Evolutionary conservation across 1,140 invertebrate species (phyloP), one percentile per base, ranked within the genome.

Genomic region (Psilanteris sp.): DNA sequence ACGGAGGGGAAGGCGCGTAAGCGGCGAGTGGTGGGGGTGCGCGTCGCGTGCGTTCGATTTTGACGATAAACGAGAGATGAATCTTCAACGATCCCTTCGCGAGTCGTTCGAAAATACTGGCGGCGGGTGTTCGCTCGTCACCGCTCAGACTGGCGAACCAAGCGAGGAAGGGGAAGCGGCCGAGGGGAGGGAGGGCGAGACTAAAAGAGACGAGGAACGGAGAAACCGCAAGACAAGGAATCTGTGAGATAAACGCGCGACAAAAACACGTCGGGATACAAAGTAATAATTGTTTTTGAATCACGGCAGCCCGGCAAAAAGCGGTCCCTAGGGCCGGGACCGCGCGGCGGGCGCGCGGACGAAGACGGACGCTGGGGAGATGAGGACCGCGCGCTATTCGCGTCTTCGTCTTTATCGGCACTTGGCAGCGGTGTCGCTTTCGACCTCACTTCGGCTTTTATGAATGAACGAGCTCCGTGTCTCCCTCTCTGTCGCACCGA

Each of bases 401-500:
- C 18, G 3, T 43, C 32, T 59, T 37, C 34, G 13, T 52, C 48
- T 48, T 31, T 26, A 31, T 29, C 26, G 27, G 41, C 44, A 54
- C 71, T 76, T 70, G 62, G 68, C 75, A 78, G 66, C 64, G 54
- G 70, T 39, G 75, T 50, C 43, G 54, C 41, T 70, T 24, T 75
- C 68, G 67, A 79, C 75, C 77, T 83, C 83, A 34, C 75, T 79
- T 54, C 48, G 64, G 72, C 77, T 83, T 87, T 87, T 84, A 88
- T 88, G 85, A 88, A 88, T 87, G 87, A 87, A 87, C 83, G 82
- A 84, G 79, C 82, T 79, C 70, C 76, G 71, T 72, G 81, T 78
- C 79, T 81, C 75, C 73, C 70, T 77, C 79, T 82, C 83, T 79
- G 84, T 84, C 81, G 78, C 68, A 66, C 77, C 50, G 72, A 32